Evolutionary conservation across 2,888 invertebrate species (phyloP), one percentile per base, ranked within the genome.

Genomic region (Tipula confusa): DNA sequence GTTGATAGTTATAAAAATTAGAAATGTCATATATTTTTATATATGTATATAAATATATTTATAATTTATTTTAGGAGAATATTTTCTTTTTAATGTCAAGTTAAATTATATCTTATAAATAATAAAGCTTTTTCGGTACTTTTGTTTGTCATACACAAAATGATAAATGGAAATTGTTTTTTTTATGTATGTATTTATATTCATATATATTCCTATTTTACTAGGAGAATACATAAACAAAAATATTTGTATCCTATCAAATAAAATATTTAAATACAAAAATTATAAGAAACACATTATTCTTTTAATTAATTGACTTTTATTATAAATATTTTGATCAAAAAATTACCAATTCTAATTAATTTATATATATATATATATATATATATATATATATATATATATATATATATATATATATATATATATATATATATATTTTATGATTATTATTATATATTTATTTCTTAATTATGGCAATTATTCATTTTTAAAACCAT

Each of bases 101-200:
- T 80, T 29, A 80, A 80, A 80, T 80, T 80, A 80, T 31, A 80
- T 80, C 80, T 80, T 80, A 80, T 80, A 80, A 80, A 80, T 80
- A 80, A 80, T 80, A 80, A 80, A 80, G 80, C 80, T 80, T 80
- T 80, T 64, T 64, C 24, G 43, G n/a, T 43, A 64, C 24, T 64
- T 64, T 64, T 64, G 64, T 64, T 64, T 64, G 64, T 64, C 64
- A 64, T 64, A 64, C 24, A 64, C 29, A 80, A 80, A 80, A 80
- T 80, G 80, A 80, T 80, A 80, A 31, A 80, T 80, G 80, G 80
- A 80, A 31, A 31, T 31, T 80, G n/a, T 29, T 31, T 80, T 48
- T 5, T 15, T n/a, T 80, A 29, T 29, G n/a, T 15, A 79, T 28
- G 28, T 15, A 15, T 64, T 1, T 15, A 64, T 15, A 64, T 79